Base-by-base conservation (phyloP, 2,113 vertebrate species). In the Dromas ardeola region DNA sequence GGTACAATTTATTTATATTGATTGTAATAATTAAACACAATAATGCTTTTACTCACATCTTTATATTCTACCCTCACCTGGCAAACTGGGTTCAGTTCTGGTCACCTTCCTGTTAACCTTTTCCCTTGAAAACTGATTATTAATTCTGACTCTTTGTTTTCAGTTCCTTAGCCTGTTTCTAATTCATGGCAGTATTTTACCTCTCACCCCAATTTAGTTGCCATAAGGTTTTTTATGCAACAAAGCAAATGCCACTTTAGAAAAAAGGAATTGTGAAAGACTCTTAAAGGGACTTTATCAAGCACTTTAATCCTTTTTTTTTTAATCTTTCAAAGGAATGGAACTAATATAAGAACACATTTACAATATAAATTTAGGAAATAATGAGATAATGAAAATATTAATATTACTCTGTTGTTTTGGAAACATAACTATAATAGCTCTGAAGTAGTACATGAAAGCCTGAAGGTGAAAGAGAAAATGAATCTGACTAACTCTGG, bases 381-480 rank as follows among this genome's bases (percentile, higher is more conserved):
- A 86, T 59, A 90, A 77, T 56, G 27, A 81, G 27, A 86, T 50
- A 77, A 67, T 71, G 42, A 90, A 93, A 92, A 93, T 81, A 88
- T 61, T 90, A 74, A 71, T 78, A 69, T 86, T 89, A 40, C 47
- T 78, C 21, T 88, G 42, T 11, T 93, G 42, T 78, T 90, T 77
- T 92, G 83, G 52, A 93, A 96, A 61, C 11, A 10, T 47, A 67
- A 55, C 47, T 55, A 7, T 63, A 84, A 81, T 36, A 91, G 27
- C 49, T 91, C 83, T 97, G 86, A 93, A 90, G 52, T 30, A 84
- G 47, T 29, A 73, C 29, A 49, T 86, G 76, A 92, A 86, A 93
- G 56, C 47, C 86, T 95, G 77, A 92, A 93, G 61, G 72, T 93
- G 88, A 95, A 95, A 92, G 5, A 96, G 77, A 96, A 95, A 96